Evolutionary conservation across 2,797 vertebrate genomes (phyloP), one percentile per base, ranked within the genome.

Genomic region (Enteromius anoplus): DNA sequence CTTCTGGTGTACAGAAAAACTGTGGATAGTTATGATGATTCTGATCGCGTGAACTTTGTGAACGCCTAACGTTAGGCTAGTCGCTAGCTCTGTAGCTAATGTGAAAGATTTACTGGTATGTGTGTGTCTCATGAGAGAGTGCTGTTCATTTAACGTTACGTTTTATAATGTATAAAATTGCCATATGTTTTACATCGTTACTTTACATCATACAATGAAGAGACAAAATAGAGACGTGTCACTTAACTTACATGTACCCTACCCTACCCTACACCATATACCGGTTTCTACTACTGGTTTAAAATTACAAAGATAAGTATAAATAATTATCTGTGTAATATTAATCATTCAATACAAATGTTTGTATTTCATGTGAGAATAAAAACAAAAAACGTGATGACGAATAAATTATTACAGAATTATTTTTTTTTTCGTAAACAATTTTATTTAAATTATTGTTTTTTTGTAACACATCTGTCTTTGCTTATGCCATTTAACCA

Each of bases 41-140:
- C 34, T 40, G 23, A 49, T 49, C 26, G 3, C 5, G 37, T 62
- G 4, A 53, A 53, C 58, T 75, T 49, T 62, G 15, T 19, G 29
- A 70, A 78, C 60, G 5, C 4, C 14, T 34, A 37, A 37, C 37
- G 37, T 37, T 37, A 23, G 29, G 75, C 75, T 83, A 78, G 49
- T 34, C 34, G n/a, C 62, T 83, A 83, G 81, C 81, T 47, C 7
- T n/a, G 51, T 78, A 37, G 81, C 81, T 77, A 58, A 58, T 4
- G n/a, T 11, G 55, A 58, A 58, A 58, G 9, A 23, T 23, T 9
- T 15, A 1, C 45, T 15, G 23, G 12, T 26, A n/a, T 75, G 58
- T 23, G 32, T 4, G 1, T 81, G 42, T 37, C 1, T 37, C 14
- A 26, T 81, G 1, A 49, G 49, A 7, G 9, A 15, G 14, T 51